Conservation (phyloP, 2,797 vertebrate genomes). For the Phataginus tricuspis region DNA sequence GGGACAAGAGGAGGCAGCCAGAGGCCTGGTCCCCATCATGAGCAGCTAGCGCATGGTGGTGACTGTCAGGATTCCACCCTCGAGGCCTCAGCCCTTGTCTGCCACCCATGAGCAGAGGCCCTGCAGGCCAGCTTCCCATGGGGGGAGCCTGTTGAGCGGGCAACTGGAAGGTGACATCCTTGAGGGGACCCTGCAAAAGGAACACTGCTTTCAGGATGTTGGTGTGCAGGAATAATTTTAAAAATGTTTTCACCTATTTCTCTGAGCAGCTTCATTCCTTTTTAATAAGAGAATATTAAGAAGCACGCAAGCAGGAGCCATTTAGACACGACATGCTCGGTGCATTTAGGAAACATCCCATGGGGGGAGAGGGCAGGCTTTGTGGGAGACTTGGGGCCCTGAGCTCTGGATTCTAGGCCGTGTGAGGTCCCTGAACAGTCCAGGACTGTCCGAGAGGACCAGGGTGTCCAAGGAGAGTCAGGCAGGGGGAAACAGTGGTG, state of each 20-base stretch:
- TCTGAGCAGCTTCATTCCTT: slow-evolving; percentile 8
- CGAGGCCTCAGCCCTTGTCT: background rate
- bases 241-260: background rate
- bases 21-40: background rate
- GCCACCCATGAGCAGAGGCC: background rate
- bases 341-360: background rate
- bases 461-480: background rate
- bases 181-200: background rate
- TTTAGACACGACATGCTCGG: background rate
- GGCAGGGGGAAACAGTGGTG: too few relatives aligned
- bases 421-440: background rate
- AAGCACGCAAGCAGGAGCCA: background rate
- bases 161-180: background rate
- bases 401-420: background rate
- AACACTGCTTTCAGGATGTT: background rate
- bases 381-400: background rate
- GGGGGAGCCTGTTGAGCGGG: background rate
- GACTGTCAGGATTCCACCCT: background rate
- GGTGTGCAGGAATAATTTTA: background rate
- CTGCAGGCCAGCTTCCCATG: background rate
- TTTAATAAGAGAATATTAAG: background rate
- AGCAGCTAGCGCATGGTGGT: background rate
- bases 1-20: background rate
- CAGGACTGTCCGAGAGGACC: background rate
- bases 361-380: background rate